Evolutionary conservation across 2,888 invertebrate genomes (phyloP), one percentile per base, ranked within the genome.

Genomic region (Fragum sueziense): DNA sequence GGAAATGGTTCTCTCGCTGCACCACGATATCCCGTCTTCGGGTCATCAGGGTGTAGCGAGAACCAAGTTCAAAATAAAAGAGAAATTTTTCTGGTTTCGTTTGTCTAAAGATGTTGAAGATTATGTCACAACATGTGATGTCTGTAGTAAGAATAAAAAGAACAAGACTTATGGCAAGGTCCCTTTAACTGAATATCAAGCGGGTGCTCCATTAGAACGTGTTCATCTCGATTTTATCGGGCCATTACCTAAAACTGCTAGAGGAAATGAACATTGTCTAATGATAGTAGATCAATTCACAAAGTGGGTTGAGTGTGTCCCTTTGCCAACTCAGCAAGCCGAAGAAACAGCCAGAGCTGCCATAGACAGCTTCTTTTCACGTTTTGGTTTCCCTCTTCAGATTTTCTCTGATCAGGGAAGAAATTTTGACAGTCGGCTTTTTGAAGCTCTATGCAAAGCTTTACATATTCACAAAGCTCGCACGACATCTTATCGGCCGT

Each of bases 201-300:
- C 68, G 14, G 69, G 74, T 6, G 69, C 69, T 11, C 69, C 69
- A 7, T 59, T 74, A 59, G 68, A 74, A 27, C 9, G 74, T 14
- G 69, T 74, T 31, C 74, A 74, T 57, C 31, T 74, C 7, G 57
- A 69, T 31, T 74, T 69, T 31, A 3, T 68, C 9, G 74, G 74
- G 6, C 74, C 74, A 37, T 69, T 68, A 41, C 74, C 59, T 27
- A 74, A 74, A 20, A 68, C 69, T 11, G 11, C 29, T 41, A 74
- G 33, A 11, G 70, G 75, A 34, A 75, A 75, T 51, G 75, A 75
- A 41, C 31, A 69, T 31, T 59, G 59, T 27, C 22, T 70, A 20
- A 70, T 75, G 74, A 74, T 74, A 57, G 74, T 75, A 11, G 68
- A 74, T 57, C 68, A 74, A 57, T 74, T 74, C 47, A 68, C 68